Evolutionary conservation across 35 echinoderm and acorn worm genomes (phyloP).

Genomic region (Heliocidaris erythrogramma): DNA sequence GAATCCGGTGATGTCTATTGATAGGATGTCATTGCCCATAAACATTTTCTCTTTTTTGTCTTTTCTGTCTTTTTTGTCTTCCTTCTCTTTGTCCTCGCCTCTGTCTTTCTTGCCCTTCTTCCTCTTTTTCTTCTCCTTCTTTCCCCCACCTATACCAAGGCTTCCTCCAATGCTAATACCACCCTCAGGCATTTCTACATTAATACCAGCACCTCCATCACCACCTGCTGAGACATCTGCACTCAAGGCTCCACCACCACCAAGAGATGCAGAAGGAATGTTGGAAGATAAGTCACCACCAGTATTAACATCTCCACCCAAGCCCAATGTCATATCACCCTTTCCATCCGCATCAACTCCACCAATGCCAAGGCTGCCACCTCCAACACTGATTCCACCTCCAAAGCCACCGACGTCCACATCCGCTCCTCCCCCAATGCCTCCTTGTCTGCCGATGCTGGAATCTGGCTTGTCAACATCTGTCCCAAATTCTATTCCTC

Average conservation of each 20-base stretch:
- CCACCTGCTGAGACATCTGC: slow-evolving; percentile 45
- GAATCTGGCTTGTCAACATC: slow-evolving; percentile 38
- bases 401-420: slow-evolving; percentile 40
- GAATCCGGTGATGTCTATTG: too few relatives aligned
- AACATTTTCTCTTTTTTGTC: slow-evolving; percentile 65
- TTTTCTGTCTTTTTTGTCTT: slow-evolving; percentile 53
- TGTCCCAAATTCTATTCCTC: neutral
- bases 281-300: slow-evolving; percentile 42
- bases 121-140: slow-evolving; percentile 48
- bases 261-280: slow-evolving; percentile 53
- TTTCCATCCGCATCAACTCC: slow-evolving; percentile 12
- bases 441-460: neutral
- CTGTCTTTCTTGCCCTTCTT: slow-evolving; percentile 39
- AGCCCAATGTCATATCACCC: neutral
- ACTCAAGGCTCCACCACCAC: slow-evolving; percentile 43
- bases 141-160: slow-evolving; percentile 40
- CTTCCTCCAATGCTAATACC: slow-evolving; percentile 16
- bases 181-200: neutral
- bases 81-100: slow-evolving; percentile 34
- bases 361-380: neutral
- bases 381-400: slow-evolving; percentile 47
- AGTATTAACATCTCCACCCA: slow-evolving; percentile 33
- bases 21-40: too few relatives aligned
- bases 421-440: slow-evolving; percentile 1
- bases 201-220: slow-evolving; percentile 49